Evolutionary conservation across 2,888 invertebrate species (phyloP).

Genomic region (Diloba caeruleocephala): DNA sequence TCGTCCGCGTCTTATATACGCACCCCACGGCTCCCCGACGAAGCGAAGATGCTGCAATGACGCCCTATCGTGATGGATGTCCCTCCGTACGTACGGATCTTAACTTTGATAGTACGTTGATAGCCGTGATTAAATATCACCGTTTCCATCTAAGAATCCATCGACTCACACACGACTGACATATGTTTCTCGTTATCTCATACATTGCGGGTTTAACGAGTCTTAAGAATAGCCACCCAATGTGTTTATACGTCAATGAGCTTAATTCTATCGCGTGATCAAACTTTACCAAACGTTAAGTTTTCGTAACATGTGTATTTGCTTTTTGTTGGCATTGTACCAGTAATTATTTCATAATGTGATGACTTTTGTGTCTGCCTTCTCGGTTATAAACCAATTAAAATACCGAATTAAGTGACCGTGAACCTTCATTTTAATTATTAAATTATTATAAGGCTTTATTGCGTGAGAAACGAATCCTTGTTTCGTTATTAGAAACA

Average conservation of each 20-base stretch:
- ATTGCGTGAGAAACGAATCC: conserved; percentile 63
- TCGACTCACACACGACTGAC: conserved; percentile 36
- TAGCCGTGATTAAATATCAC: conserved; percentile 69
- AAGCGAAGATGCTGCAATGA: conserved; percentile 77
- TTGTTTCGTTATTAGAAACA: conserved; percentile 43
- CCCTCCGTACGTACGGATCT: conserved; percentile 63
- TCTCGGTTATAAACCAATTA: conserved; percentile 76
- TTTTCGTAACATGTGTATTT: conserved; percentile 70
- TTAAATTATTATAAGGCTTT: conserved; percentile 62
- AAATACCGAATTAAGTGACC: conserved; percentile 71
- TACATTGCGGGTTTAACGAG: conserved; percentile 54
- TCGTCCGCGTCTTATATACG: conserved; percentile 76
- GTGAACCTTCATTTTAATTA: conserved; percentile 75
- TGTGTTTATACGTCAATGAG: conserved; percentile 51
- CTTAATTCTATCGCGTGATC: conserved; percentile 63
- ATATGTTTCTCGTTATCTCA: conserved; percentile 13
- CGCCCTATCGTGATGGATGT: conserved; percentile 74
- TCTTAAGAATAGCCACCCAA: conserved; percentile 31
- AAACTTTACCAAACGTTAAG: conserved; percentile 53
- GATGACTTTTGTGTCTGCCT: conserved; percentile 64
- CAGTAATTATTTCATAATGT: conserved; percentile 77
- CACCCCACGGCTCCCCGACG: conserved; percentile 72
- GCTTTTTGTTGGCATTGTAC: conserved; percentile 63
- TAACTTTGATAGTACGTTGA: conserved; percentile 59
- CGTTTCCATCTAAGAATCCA: conserved; percentile 39